Evolutionary conservation across 1,140 invertebrate genomes (phyloP).

Genomic region (Metopolophium dirhodum): DNA sequence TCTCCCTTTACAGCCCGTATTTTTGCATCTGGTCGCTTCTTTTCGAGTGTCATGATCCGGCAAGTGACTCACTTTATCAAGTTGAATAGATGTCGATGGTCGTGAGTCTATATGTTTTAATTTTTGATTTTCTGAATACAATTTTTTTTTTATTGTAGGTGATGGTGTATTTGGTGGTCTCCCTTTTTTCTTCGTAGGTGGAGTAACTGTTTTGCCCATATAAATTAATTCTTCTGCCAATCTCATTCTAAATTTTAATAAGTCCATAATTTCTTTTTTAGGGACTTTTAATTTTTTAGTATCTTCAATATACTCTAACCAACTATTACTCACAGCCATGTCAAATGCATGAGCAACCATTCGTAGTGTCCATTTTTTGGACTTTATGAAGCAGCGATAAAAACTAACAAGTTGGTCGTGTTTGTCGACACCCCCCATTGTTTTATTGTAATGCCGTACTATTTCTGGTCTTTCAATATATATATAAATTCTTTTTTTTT

Average conservation of each 20-base stretch:
- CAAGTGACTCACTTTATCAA: neutral
- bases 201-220: neutral
- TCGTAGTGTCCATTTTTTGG: neutral
- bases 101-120: neutral
- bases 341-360: neutral
- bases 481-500: neutral
- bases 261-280: neutral
- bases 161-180: neutral
- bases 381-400: neutral
- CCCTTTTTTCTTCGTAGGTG: neutral
- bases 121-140: neutral
- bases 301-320: constrained; percentile 12
- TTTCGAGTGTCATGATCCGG: neutral
- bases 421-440: neutral
- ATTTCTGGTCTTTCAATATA: neutral
- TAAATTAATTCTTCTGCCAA: neutral
- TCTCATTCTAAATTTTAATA: constrained; percentile 2
- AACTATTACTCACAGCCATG: neutral
- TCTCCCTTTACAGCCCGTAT: neutral
- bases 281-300: neutral
- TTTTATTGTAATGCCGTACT: neutral
- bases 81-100: neutral
- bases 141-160: neutral
- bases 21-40: neutral
- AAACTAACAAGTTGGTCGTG: neutral